These are phyloP conservation scores for Tachycineta bicolor DNA, from an alignment of 2,113 vertebrate species.

Conservation along the genomic window DNA sequence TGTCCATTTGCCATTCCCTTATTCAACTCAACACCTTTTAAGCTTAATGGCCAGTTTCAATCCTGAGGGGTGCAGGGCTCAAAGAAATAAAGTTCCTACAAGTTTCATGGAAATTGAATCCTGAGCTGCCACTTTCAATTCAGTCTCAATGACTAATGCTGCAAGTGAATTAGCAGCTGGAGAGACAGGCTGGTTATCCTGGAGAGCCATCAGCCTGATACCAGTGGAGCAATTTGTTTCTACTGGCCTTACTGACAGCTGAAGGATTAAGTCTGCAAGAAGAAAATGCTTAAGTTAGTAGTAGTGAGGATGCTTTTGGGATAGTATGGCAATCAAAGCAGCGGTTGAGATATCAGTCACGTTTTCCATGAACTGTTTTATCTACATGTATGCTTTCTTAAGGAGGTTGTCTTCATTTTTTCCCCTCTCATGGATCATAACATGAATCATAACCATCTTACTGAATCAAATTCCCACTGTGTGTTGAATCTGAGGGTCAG, in stretches of 20 bases:
- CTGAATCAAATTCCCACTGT: neutral
- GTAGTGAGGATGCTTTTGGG: neutral
- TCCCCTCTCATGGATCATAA: neutral
- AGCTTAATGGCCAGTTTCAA: neutral
- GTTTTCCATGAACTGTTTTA: neutral
- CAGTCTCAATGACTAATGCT: neutral
- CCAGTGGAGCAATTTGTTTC: neutral
- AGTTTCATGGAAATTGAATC: neutral
- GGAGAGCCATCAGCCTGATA: neutral
- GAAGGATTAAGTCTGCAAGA: neutral
- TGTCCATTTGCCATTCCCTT: neutral
- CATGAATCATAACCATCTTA: neutral
- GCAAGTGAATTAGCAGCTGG: neutral
- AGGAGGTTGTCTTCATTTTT: neutral
- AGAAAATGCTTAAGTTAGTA: neutral
- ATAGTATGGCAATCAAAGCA: neutral
- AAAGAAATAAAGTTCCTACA: neutral
- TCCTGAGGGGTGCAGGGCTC: neutral
- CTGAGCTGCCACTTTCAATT: neutral
- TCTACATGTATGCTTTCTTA: neutral
- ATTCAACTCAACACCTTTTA: neutral
- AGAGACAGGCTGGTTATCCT: neutral
- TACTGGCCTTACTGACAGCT: neutral
- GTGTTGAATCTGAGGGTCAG: neutral
- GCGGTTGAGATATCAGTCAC: neutral